A percentile compares a stretch with the other conserved stretches of the same genome.
Conservation (phyloP, 2,113 vertebrate genomes). For the Aptenodytes forsteri region DNA sequence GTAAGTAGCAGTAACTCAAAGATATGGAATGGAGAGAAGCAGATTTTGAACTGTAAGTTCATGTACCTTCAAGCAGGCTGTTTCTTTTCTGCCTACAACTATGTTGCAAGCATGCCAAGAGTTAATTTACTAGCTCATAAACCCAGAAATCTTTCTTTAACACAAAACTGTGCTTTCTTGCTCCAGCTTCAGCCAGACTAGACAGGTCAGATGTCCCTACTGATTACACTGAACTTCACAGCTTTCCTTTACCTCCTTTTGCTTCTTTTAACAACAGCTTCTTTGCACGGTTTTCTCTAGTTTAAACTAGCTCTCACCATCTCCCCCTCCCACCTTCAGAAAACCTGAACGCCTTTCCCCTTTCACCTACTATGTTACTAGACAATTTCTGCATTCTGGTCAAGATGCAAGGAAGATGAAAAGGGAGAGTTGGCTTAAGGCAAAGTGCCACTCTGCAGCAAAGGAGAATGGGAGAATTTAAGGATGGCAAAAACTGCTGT, state of each 20-base stretch:
- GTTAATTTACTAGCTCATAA: slow-evolving; percentile 8
- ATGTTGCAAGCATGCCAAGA: background rate
- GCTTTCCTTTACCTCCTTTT: background rate
- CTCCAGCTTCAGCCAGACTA: slow-evolving; percentile 22
- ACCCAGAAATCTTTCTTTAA: background rate
- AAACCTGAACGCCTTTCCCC: background rate
- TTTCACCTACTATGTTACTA: background rate
- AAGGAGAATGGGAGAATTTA: background rate
- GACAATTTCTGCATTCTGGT: background rate
- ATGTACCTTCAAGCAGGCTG: background rate
- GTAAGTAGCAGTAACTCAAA: background rate
- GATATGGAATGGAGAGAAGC: background rate
- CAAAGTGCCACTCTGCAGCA: background rate
- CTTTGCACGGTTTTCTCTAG: background rate
- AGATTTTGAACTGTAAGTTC: background rate
- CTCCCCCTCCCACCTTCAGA: background rate
- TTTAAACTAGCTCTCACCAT: background rate
- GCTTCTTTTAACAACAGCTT: background rate
- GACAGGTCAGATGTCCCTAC: slow-evolving; percentile 4
- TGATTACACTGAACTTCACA: background rate
- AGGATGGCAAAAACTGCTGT: background rate
- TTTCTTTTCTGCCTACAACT: background rate
- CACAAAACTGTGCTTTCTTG: background rate
- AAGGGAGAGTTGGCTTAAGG: background rate
- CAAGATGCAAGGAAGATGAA: background rate